Base-by-base conservation (phyloP, 2,797 vertebrate genomes). In the Lepilemur septentrionalis region DNA sequence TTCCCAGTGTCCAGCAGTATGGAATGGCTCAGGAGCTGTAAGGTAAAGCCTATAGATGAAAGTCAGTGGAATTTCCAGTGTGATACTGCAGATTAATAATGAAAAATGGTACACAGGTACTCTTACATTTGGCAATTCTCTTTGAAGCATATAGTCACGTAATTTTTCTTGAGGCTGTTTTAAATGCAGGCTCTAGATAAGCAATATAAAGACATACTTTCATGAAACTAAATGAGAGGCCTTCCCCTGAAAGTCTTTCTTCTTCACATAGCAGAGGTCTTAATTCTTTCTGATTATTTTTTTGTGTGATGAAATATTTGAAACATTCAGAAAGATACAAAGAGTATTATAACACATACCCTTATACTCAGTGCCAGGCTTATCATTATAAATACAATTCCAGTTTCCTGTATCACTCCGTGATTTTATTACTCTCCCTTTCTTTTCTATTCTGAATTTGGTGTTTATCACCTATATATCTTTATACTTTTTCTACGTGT, bases 21-120 rank as follows among this genome's bases (percentile, higher is more conserved):
- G 99, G 99, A 99, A 99, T 52, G 99, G 99, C 63, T 99, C 99
- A 0, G 99, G 99, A 85, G 99, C 99, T 83, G 99, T 99, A 87
- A 99, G 99, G 99, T 99, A 98, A 86, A 90, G 15, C 72, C 93
- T 63, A 2, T 78, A 35, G 61, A 18, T 55, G 22, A 79, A 87
- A 92, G 72, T 57, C 61, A 82, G 46, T 67, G 41, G 94, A 43
- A 23, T 80, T 70, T 67, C 82, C n/a, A 43, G 17, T 82, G 3
- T 59, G 4, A 35, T 81, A 35, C 50, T 87, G 6, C 9, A 57
- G 35, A 78, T 72, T 83, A 75, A 14, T 55, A 61, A 70, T 28
- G 89, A 13, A 84, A 94, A 95, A 70, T 78, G 28, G 11, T 52
- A 50, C 18, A 57, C 14, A 67, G 23, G 38, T 86, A 48, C 38